Evolutionary conservation across 2,113 vertebrate species (phyloP).

Genomic region (Pavo muticus): DNA sequence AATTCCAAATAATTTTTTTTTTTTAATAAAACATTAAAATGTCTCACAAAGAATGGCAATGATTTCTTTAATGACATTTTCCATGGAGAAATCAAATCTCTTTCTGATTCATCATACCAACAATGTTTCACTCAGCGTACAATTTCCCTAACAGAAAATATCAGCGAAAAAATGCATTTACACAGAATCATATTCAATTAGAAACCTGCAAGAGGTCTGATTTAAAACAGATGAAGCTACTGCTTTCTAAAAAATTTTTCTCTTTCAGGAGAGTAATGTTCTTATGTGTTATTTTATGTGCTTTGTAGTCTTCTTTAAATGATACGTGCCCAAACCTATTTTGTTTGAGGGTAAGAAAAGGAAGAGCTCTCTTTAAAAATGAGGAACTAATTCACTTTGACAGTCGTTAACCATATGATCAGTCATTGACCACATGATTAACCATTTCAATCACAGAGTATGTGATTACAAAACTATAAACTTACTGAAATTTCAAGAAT

Average conservation of each 20-base stretch:
- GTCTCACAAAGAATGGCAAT: background rate
- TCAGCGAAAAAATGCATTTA: background rate
- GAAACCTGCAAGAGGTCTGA: background rate
- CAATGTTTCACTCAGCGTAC: background rate
- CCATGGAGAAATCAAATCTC: background rate
- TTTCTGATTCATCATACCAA: slow-evolving; percentile 3
- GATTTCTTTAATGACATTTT: slow-evolving; percentile 32
- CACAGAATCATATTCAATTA: slow-evolving; percentile 29
- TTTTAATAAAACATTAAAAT: background rate
- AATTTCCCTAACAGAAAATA: slow-evolving; percentile 41
- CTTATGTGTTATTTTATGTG: background rate
- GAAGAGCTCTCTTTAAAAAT: background rate
- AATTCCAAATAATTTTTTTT: background rate
- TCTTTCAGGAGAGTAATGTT: background rate
- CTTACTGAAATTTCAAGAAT: background rate
- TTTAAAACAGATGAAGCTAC: background rate
- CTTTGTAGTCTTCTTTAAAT: background rate
- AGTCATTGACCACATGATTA: too few species aligned
- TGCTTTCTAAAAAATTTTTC: background rate
- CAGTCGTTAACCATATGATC: background rate
- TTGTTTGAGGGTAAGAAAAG: background rate
- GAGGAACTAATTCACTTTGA: background rate
- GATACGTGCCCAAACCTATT: background rate
- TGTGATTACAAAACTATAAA: background rate
- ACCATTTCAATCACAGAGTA: background rate